Conservation (phyloP, 2,113 vertebrate species). For the Cyprinus carpio region DNA sequence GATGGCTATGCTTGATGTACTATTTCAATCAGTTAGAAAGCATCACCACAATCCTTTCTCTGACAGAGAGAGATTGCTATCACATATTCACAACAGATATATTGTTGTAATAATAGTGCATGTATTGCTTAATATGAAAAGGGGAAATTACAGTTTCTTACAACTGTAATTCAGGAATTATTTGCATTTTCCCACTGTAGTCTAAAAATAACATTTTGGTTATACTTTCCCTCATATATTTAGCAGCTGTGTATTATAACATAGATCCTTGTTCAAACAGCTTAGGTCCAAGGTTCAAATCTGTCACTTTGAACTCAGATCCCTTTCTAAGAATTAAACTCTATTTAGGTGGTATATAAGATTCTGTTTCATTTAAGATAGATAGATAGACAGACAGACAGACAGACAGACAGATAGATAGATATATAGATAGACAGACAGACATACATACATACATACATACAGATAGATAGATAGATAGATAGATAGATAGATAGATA, state of each 20-base stretch:
- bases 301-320: neutral
- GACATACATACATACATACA: no score
- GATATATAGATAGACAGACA: neutral
- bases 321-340: neutral
- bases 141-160: neutral
- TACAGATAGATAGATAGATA: neutral
- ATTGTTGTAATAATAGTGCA: neutral
- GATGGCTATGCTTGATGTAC: slow-evolving; percentile 25
- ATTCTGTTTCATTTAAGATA: no score
- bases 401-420: neutral
- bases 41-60: neutral
- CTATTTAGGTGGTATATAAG: no score
- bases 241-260: neutral
- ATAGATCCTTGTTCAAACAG: neutral
- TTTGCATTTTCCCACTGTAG: neutral
- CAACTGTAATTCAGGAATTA: neutral
- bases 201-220: neutral
- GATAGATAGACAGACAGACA: neutral
- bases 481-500: neutral
- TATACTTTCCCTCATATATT: neutral
- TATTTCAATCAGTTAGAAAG: slow-evolving; percentile 26
- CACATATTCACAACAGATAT: neutral
- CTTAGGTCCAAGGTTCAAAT: neutral
- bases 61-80: neutral
- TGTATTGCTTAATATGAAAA: neutral